phyloP scores from a whole-genome alignment of 2,888 invertebrate genomes.

The Tuta absoluta region DNA sequence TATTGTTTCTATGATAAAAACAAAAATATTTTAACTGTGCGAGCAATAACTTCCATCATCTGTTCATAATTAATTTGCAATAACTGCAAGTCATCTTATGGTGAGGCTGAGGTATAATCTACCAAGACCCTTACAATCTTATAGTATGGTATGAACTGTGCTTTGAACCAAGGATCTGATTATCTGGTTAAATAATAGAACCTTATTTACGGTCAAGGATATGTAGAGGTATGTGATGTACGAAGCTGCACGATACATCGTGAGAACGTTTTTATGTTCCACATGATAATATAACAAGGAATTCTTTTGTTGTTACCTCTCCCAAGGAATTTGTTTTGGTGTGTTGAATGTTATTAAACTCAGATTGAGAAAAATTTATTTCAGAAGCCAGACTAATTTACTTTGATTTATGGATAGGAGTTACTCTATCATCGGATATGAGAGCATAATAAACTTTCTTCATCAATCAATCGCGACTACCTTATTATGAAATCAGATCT shows the following conservation, averaged over 20 bases:
- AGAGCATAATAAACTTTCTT: neutral
- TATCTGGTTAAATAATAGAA: conserved; percentile 34
- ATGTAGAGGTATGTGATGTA: conserved; percentile 41
- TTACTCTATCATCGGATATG: neutral
- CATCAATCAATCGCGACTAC: neutral
- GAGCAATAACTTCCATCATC: neutral
- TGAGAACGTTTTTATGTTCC: conserved; percentile 50
- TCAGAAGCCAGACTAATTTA: neutral
- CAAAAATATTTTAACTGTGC: neutral
- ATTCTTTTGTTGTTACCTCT: conserved; percentile 44
- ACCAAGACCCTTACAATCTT: neutral
- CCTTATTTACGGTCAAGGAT: conserved; percentile 66
- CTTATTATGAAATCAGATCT: neutral
- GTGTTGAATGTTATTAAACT: neutral
- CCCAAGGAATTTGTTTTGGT: neutral
- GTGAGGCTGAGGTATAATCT: too few relatives aligned
- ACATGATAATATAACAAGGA: conserved; percentile 46
- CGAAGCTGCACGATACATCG: conserved; percentile 37
- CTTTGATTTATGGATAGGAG: neutral
- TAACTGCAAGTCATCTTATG: neutral
- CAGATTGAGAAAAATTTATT: neutral
- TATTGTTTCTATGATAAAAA: neutral
- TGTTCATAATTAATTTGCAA: neutral
- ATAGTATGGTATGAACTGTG: neutral
- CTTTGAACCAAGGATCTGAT: conserved; percentile 34